Evolutionary conservation across 2,797 vertebrate genomes (phyloP).

Genomic region (Tiaroga cobitis): DNA sequence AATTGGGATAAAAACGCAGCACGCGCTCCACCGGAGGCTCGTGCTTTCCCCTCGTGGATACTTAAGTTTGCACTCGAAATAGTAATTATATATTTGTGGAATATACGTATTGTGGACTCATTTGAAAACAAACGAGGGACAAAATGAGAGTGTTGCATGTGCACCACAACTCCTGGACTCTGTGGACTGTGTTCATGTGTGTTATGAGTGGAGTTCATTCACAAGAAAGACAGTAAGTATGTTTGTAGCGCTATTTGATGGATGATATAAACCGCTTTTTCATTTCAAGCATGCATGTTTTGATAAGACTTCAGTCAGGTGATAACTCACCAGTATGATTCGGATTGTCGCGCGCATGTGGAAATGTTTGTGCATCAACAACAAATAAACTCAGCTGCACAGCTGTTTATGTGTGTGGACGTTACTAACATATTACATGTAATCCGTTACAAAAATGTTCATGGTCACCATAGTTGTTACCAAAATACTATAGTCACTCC

Average conservation of each 20-base stretch:
- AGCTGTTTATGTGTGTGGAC: background rate
- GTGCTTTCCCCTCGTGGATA: slow-evolving; percentile 66
- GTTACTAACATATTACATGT: background rate
- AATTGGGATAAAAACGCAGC: slow-evolving; percentile 71
- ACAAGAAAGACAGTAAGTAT: slow-evolving; percentile 79
- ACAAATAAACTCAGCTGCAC: slow-evolving; percentile 3
- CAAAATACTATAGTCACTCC: background rate
- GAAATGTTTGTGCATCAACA: slow-evolving; percentile 1
- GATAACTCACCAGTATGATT: background rate
- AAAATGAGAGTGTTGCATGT: slow-evolving; percentile 67
- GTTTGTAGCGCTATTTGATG: slow-evolving; percentile 43
- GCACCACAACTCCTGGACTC: slow-evolving; percentile 68
- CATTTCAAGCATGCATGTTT: background rate
- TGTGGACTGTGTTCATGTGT: slow-evolving; percentile 76
- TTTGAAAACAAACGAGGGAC: slow-evolving; percentile 51
- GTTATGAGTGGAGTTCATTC: slow-evolving; percentile 68
- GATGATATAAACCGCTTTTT: slow-evolving; percentile 39
- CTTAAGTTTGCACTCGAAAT: slow-evolving; percentile 21
- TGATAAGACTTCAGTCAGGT: background rate
- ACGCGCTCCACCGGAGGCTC: slow-evolving; percentile 63
- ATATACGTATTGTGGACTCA: slow-evolving; percentile 17
- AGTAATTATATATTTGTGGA: background rate
- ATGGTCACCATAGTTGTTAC: background rate
- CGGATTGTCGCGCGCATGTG: background rate
- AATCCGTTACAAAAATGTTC: background rate